Conservation (phyloP, 2,113 vertebrate genomes). For the Corvus hawaiiensis region DNA sequence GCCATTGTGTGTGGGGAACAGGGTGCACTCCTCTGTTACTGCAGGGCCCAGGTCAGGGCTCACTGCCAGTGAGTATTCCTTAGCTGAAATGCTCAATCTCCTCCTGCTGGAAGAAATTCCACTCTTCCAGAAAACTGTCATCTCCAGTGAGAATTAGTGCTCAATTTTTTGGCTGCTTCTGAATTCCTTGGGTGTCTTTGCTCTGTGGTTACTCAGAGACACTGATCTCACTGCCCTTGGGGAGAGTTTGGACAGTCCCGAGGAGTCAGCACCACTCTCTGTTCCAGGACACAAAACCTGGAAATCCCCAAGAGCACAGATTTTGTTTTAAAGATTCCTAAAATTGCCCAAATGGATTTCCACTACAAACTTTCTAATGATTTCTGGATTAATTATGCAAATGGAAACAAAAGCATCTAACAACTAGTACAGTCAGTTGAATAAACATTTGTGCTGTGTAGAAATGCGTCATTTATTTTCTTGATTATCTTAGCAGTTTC, state of each 20-base stretch:
- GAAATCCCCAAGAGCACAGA: neutral
- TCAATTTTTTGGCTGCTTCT: neutral
- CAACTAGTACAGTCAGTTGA: neutral
- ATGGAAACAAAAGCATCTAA: neutral
- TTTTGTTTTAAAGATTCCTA: neutral
- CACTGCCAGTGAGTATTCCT: accelerated
- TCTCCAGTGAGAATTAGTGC: neutral
- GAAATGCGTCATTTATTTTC: neutral
- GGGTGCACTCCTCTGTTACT: neutral
- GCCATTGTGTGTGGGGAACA: neutral
- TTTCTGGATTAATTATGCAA: neutral
- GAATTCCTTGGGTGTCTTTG: neutral
- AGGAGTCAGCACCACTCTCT: accelerated
- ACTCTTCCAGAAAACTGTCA: neutral
- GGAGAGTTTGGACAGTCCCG: neutral
- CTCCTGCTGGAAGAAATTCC: neutral
- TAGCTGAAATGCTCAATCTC: neutral
- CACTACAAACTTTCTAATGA: neutral
- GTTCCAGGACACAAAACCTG: neutral
- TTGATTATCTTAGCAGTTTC: neutral
- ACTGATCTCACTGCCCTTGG: neutral
- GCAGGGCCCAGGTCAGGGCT: neutral
- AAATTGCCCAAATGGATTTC: neutral
- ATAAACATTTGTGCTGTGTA: neutral
- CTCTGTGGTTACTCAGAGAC: neutral